Evolutionary conservation across 2,113 vertebrate genomes (phyloP).

Genomic region (Polypterus bichir): DNA sequence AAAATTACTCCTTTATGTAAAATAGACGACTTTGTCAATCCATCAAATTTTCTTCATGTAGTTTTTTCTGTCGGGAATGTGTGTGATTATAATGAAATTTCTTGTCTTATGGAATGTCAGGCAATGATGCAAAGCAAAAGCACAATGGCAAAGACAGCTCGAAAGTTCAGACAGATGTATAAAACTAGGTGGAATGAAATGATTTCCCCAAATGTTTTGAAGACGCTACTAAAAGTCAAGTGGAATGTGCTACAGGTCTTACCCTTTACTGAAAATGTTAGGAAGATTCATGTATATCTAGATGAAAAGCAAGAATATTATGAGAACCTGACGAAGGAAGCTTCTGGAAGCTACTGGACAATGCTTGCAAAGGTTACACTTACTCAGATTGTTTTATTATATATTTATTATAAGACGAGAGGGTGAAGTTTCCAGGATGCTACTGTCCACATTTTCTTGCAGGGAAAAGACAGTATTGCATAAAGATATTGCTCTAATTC

Average conservation of each 20-base stretch:
- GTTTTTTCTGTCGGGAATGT: conserved; percentile 11
- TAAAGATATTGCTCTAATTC: too few species aligned
- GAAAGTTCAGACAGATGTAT: conserved; percentile 2
- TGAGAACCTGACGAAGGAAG: background rate
- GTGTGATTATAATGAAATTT: conserved; percentile 9
- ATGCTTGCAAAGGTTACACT: too few species aligned
- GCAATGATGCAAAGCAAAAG: conserved; percentile 1
- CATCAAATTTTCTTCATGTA: conserved; percentile 10
- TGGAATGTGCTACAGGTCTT: conserved; percentile 8
- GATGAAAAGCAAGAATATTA: background rate
- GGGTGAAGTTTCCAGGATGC: conserved; percentile 23
- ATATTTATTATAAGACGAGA: conserved; percentile 25
- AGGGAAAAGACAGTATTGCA: conserved; percentile 5
- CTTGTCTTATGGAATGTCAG: conserved; percentile 9
- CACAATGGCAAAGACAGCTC: background rate
- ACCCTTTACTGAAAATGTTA: conserved; percentile 13
- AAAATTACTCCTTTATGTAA: conserved; percentile 1
- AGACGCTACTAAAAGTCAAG: background rate
- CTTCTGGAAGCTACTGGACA: background rate
- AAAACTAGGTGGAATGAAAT: conserved; percentile 7
- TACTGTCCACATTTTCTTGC: conserved; percentile 15
- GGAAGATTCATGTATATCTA: background rate
- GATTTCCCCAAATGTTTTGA: background rate
- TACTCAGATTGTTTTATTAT: conserved; percentile 20
- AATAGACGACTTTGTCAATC: conserved; percentile 11